phyloP scores from a whole-genome alignment of 2,888 invertebrate genomes.

The Acleris literana region DNA sequence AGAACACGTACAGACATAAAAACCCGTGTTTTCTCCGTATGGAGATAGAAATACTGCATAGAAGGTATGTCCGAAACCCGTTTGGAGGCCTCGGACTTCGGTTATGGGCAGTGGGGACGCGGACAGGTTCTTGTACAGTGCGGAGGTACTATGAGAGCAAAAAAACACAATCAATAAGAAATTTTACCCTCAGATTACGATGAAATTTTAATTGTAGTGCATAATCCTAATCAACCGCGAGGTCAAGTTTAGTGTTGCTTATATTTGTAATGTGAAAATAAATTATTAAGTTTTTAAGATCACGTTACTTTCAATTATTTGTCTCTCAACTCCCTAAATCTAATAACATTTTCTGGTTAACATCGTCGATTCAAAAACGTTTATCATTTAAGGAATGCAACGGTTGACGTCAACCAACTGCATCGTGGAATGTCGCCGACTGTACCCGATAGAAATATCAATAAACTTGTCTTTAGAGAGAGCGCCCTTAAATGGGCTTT shows the following conservation, averaged over 20 bases:
- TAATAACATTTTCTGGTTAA: too few relatives aligned
- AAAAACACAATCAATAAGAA: neutral
- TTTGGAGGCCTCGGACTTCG: conserved; percentile 33
- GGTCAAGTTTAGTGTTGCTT: too few relatives aligned
- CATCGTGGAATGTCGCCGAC: conserved; percentile 2
- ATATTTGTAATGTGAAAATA: too few relatives aligned
- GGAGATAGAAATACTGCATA: conserved; percentile 34
- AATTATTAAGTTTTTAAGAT: too few relatives aligned
- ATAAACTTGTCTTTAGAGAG: conserved; percentile 66
- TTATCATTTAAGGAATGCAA: too few relatives aligned
- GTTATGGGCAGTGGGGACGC: conserved; percentile 19
- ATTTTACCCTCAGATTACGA: neutral
- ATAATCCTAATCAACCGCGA: too few relatives aligned
- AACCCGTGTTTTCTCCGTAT: conserved; percentile 25
- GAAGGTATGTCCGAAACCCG: conserved; percentile 47
- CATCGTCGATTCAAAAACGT: too few relatives aligned
- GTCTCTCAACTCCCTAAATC: too few relatives aligned
- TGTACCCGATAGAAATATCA: conserved; percentile 60
- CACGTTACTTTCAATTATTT: too few relatives aligned
- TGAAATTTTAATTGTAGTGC: too few relatives aligned
- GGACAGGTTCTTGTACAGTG: conserved; percentile 55
- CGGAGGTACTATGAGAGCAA: neutral
- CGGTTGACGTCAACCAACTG: too few relatives aligned
- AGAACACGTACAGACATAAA: conserved; percentile 17
- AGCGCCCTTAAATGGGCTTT: conserved; percentile 56